phyloP scores from a whole-genome alignment of 2,888 invertebrate species.

The Amaurobius ferox region DNA sequence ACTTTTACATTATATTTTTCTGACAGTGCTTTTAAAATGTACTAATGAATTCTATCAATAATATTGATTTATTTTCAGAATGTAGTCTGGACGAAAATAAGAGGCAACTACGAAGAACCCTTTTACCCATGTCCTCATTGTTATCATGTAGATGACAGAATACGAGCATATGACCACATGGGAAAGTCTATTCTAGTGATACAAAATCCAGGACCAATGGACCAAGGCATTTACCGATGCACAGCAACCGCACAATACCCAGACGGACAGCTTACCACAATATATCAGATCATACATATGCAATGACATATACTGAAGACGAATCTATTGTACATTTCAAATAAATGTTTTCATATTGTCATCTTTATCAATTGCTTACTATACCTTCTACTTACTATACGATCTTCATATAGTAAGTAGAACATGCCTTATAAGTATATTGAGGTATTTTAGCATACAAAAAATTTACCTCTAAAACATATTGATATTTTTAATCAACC shows the following conservation, averaged over 20 bases:
- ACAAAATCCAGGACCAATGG: slow-evolving; percentile 26
- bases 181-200: slow-evolving; percentile 52
- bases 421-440: no score
- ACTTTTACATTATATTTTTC: no score
- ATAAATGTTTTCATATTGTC: not conserved
- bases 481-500: no score
- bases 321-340: not conserved
- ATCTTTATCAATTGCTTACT: not conserved
- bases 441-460: no score
- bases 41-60: no score
- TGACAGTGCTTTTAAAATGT: no score
- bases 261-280: slow-evolving; percentile 37
- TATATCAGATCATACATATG: slow-evolving; percentile 42
- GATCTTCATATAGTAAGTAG: no score
- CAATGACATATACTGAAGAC: not conserved
- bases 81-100: slow-evolving; percentile 50
- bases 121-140: slow-evolving; percentile 46
- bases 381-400: no score
- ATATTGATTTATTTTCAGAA: slow-evolving; percentile 24
- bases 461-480: no score
- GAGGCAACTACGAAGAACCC: slow-evolving; percentile 48
- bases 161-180: slow-evolving; percentile 42
- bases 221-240: slow-evolving; percentile 44
- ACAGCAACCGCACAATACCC: slow-evolving; percentile 37
- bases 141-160: slow-evolving; percentile 29